A percentile compares a stretch with the other conserved stretches of the same genome.
Conservation (phyloP, 2,888 invertebrate species). For the Leptopilina syphax region DNA sequence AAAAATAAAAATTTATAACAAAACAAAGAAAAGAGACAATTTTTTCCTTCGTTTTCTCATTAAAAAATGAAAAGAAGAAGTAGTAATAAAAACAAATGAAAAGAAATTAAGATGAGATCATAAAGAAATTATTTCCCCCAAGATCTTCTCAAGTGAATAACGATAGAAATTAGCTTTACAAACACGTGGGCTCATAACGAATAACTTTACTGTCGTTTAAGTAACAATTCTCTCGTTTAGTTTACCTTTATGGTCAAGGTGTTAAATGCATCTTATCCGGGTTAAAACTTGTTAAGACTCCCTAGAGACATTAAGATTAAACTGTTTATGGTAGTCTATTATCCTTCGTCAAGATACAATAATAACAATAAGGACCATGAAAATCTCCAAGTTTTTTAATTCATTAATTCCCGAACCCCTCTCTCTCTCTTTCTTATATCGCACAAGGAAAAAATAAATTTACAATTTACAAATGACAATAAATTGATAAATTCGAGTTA, state of each 20-base stretch:
- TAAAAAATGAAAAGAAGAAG: no score
- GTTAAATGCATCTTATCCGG: constrained; percentile 57
- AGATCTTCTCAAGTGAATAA: neutral
- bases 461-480: neutral
- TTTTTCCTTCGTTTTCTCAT: no score
- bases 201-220: constrained; percentile 1
- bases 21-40: no score
- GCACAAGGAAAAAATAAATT: no score
- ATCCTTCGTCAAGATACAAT: constrained; percentile 42
- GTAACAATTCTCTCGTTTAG: constrained; percentile 15
- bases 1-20: no score
- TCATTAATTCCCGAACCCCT: neutral
- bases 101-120: no score
- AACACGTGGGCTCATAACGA: neutral
- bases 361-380: constrained; percentile 41
- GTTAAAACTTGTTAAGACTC: constrained; percentile 56
- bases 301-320: constrained; percentile 32
- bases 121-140: neutral
- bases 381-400: neutral
- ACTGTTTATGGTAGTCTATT: constrained; percentile 48
- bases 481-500: neutral
- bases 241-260: constrained; percentile 44
- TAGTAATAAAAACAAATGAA: no score
- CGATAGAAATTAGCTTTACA: constrained; percentile 13
- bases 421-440: no score